Base-by-base conservation (phyloP, 2,113 vertebrate genomes). In the Copsychus sechellarum region DNA sequence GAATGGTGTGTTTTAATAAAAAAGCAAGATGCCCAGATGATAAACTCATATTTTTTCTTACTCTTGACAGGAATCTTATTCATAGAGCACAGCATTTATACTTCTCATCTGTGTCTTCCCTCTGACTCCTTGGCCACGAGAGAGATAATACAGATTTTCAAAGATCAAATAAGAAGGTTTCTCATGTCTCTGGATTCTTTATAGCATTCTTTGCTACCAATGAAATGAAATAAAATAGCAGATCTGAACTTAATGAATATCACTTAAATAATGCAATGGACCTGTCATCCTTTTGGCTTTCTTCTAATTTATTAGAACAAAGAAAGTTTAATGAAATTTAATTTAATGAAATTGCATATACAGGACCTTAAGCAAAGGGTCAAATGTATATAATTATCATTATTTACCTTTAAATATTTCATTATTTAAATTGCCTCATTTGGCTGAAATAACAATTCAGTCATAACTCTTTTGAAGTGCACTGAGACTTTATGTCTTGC, bases 391-490 rank as follows among this genome's bases (percentile, higher is more conserved):
- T 45, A 58, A 57, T 86, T 86, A 56, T 86, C 34, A 81, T 40
- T 91, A 65, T 95, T 94, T 93, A 86, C 9, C 29, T 90, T 73
- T 91, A 92, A 95, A 95, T 91, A 83, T 62, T 65, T 95, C 40
- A 90, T 88, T 93, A 91, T 93, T 95, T 90, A 95, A 97, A 86
- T 95, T 80, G 51, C 43, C 54, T 90, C 51, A 28, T 15, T 81
- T 36, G 12, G 54, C 62, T 78, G 73, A 95, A 95, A 94, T 73
- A 74, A 92, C 80, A 92, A 95, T 73, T 72, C 61, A 89, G 76
- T 45, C 67, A 74, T 93, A 91, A 89, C 48, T 91, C 86, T 94
- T 97, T 76, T 93, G 87, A 97, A 97, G 72, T 86, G 66, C 65
- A 72, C 42, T 79, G 90, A 77, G 61, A 90, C n/a, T 96, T 81